A percentile compares a stretch with the other conserved stretches of the same genome.
Conservation (phyloP, 2,888 invertebrate species). For the Nephrocerus scutellatus region DNA sequence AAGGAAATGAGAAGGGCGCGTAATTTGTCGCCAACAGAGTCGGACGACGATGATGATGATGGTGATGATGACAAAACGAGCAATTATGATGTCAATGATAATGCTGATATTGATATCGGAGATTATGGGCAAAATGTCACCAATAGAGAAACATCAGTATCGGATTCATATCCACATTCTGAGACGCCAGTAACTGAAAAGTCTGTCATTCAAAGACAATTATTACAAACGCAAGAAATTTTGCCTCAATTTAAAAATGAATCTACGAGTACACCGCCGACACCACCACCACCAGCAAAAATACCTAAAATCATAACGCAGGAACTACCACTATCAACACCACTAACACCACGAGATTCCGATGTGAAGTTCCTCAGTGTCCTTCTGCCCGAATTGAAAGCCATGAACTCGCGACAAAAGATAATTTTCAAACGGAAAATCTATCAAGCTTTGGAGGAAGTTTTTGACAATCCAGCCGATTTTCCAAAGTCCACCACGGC, state of each 20-base stretch:
- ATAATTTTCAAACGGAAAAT: constrained; percentile 29
- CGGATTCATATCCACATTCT: background rate
- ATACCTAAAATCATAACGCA: background rate
- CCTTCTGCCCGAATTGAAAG: constrained; percentile 27
- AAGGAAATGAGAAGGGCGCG: constrained; percentile 31
- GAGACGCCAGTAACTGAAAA: constrained; percentile 3
- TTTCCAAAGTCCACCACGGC: constrained; percentile 21
- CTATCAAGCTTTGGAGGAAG: constrained; percentile 26
- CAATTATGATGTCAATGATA: constrained; percentile 6
- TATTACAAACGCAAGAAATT: too few relatives aligned
- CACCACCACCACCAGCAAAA: background rate
- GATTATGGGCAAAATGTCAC: constrained; percentile 11
- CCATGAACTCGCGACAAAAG: constrained; percentile 29
- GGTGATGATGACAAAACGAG: constrained; percentile 21
- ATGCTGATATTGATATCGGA: too few relatives aligned
- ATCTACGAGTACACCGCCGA: constrained; percentile 17
- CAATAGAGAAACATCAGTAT: constrained; percentile 10
- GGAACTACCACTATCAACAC: background rate
- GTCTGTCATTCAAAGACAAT: too few relatives aligned
- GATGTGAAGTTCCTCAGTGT: constrained; percentile 25
- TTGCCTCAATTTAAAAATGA: constrained; percentile 24
- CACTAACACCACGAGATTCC: constrained; percentile 11
- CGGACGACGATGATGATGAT: constrained; percentile 11
- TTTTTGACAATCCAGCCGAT: constrained; percentile 25
- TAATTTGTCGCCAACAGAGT: constrained; percentile 4